Evolutionary conservation across 1,140 invertebrate genomes (phyloP).

Genomic region (Drosophila subobscura): DNA sequence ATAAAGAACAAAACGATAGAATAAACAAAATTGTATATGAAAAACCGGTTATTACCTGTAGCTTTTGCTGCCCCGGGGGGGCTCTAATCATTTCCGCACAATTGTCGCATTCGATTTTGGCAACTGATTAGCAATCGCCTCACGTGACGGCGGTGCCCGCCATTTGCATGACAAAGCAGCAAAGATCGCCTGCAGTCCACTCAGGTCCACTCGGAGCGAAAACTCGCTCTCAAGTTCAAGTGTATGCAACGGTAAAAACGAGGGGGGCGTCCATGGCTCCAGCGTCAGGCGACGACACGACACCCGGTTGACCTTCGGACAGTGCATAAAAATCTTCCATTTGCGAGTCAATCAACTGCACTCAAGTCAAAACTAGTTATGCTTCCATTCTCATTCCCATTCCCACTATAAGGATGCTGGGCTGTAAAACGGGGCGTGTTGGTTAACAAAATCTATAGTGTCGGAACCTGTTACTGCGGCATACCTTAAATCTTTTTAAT

Average conservation of each 20-base stretch:
- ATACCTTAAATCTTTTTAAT: neutral
- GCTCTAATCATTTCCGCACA: conserved; percentile 53
- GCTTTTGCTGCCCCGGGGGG: neutral
- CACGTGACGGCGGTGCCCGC: conserved; percentile 47
- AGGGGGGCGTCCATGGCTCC: conserved; percentile 2
- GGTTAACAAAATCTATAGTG: conserved; percentile 10
- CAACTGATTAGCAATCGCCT: conserved; percentile 39
- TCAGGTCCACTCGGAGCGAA: neutral
- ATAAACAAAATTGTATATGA: conserved; percentile 46
- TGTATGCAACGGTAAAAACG: conserved; percentile 60
- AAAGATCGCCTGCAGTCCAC: too few relatives aligned
- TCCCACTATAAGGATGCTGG: conserved; percentile 17
- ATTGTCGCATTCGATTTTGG: conserved; percentile 42
- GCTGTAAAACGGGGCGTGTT: conserved; percentile 15
- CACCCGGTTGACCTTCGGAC: conserved; percentile 60
- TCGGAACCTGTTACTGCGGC: conserved; percentile 28
- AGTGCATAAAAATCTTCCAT: conserved; percentile 68
- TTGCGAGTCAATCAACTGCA: conserved; percentile 62
- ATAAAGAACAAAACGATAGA: conserved; percentile 33
- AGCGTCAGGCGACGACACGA: neutral
- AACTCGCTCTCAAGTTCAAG: conserved; percentile 60
- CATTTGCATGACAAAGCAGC: conserved; percentile 55
- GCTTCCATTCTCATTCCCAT: conserved; percentile 31
- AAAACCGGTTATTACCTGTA: conserved; percentile 34
- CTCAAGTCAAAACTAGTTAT: conserved; percentile 12